Base-by-base conservation (phyloP, 2,113 vertebrate species). In the Aplodontia rufa region DNA sequence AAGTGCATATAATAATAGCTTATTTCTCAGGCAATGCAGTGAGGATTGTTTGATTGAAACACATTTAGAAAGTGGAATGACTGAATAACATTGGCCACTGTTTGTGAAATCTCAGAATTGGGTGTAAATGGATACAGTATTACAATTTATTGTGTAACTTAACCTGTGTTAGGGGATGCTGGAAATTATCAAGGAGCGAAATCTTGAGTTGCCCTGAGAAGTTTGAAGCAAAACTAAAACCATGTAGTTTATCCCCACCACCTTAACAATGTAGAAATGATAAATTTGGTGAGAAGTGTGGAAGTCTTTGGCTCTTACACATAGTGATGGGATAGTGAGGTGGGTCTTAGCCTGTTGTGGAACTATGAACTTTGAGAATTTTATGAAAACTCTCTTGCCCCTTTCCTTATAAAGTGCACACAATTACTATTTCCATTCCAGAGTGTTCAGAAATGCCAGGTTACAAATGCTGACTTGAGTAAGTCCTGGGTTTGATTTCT, bases 91-190 rank as follows among this genome's bases (percentile, higher is more conserved):
- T 81, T 91, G 64, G 69, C 92, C 90, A 66, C 51, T 92, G 35
- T 95, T 96, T 93, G 88, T 90, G 94, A 84, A 93, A 96, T 88
- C 83, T 86, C 82, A 89, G 80, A 92, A 91, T 78, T 95, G 86
- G 64, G 37, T 89, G 16, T 84, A 76, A 96, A 93, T 11, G 60
- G 86, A 83, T 72, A 91, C 10, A 84, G 69, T 14, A 40, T 71
- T 93, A 69, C 69, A 66, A 17, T 94, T 97, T 55, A 71, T 49
- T 95, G 64, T 91, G 47, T 68, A 89, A 80, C 58, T 87, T 79
- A 95, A 93, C 74, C 87, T 83, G 42, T 84, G 62, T 17, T 60
- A 79, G 35, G 1, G 51, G 58, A 53, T 87, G 49, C 71, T 93
- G 78, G 64, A 90, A 79, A 86, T 72, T 84, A 26, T 47, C 84